Conservation (phyloP, 30 jellyfish, hydroid and myxozoan genomes). For the Nemopilema nomurai region DNA sequence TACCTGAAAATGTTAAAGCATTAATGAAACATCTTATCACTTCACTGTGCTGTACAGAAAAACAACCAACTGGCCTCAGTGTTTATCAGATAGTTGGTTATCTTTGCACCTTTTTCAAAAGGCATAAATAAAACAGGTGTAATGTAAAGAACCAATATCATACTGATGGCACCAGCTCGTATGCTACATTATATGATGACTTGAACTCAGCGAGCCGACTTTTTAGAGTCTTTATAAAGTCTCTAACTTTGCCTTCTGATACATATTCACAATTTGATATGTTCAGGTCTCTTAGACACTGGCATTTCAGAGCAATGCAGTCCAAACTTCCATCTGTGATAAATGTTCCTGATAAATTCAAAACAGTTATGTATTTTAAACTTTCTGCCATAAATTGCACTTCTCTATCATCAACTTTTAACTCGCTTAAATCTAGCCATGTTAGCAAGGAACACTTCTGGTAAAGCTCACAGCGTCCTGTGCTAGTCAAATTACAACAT, state of each 20-base stretch:
- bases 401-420: conserved; percentile 26
- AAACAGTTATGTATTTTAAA: background rate
- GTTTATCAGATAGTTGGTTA: too few relatives aligned
- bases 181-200: conserved; percentile 20
- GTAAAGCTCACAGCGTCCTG: background rate
- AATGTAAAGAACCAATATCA: too few relatives aligned
- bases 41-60: too few relatives aligned
- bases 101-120: too few relatives aligned
- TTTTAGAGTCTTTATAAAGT: conserved; percentile 2
- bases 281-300: conserved; percentile 14
- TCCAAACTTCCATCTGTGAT: conserved; percentile 6
- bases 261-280: conserved; percentile 12
- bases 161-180: background rate
- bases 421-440: conserved; percentile 2
- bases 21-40: too few relatives aligned
- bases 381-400: conserved; percentile 4
- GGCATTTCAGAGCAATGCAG: conserved; percentile 8
- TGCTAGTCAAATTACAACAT: conserved; percentile 4
- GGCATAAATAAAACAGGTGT: background rate
- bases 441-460: background rate
- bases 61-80: too few relatives aligned
- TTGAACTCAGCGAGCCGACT: conserved; percentile 16
- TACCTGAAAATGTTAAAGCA: too few relatives aligned
- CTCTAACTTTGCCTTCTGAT: conserved; percentile 4
- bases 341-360: conserved; percentile 10